Evolutionary conservation across 2,888 invertebrate species (phyloP), one percentile per base, ranked within the genome.

Genomic region (Anaspis maculata): DNA sequence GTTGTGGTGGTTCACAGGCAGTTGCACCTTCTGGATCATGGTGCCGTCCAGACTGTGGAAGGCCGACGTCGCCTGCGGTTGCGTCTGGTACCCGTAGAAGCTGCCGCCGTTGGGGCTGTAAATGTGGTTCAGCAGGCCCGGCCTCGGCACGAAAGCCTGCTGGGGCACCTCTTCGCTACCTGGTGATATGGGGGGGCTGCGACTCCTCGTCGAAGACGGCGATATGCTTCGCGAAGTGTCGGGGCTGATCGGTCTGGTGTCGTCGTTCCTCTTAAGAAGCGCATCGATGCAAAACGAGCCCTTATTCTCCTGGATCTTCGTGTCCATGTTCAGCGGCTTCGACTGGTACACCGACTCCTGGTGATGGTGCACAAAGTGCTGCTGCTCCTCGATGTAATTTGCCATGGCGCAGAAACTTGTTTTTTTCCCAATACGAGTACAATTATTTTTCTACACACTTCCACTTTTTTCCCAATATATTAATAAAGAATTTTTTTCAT

Each of bases 221-320:
- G 64, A 61, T 23, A 63, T 60, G 41, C 65, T 66, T 34, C 64
- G 54, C 3, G 63, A 62, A 11, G 58, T 60, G 28, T 57, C 59
- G 31, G 48, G 54, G 11, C 35, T 38, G 10, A 42, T 42, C 32
- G 60, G 51, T 16, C 59, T 49, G 6, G 56, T 54, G 12, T 56
- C 54, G 13, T 62, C 58, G 37, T 53, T 54, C 32, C 62, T 54
- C 0, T 88, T 87, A 2, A 92, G 64, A 2, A 92, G 64, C 0
- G 91, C 90, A 56, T 92, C 92, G 46, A 92, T 92, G 57, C 91
- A 89, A 57, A 92, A 92, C 0, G 90, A 89, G 30, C 85, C 58
- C 46, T 66, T 67, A 34, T 52, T 59, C 44, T 64, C 64, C 35
- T 59, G 61, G 12, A 64, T 50, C 47, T 64, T 64, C n/a, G 64